Percentiles rank a stretch among this genome's conserved stretches.
phyloP scores from a whole-genome alignment of 2,888 invertebrate species.

The Eutolmus rufibarbis region DNA sequence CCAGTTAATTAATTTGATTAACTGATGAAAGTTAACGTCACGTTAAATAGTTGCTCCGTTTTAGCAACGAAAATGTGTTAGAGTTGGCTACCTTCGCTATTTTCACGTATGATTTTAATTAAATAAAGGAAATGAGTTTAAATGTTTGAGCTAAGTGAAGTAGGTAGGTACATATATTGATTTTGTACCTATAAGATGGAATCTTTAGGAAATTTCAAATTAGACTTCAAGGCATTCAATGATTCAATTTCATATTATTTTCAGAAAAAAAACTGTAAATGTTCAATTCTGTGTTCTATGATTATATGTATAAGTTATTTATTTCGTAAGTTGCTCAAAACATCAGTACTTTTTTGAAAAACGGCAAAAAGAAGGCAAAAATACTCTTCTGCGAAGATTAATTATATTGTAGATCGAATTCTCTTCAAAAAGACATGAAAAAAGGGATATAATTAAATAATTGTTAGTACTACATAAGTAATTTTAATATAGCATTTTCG shows the following conservation, averaged over 20 bases:
- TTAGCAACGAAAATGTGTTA: not conserved
- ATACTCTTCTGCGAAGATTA: too few species aligned
- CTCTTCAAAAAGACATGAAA: too few species aligned
- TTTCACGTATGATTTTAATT: not conserved
- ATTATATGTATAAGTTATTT: too few species aligned
- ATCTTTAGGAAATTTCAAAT: not conserved
- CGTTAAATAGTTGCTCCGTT: not conserved
- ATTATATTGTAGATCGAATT: too few species aligned
- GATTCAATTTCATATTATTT: not conserved
- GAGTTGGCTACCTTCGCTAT: not conserved
- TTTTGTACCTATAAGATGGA: not conserved
- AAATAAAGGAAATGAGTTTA: not conserved
- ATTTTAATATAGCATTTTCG: too few species aligned
- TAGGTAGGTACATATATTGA: not conserved
- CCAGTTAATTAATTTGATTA: not conserved
- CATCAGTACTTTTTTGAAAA: too few species aligned
- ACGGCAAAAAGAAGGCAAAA: too few species aligned
- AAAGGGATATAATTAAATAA: too few species aligned
- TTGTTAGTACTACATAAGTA: too few species aligned
- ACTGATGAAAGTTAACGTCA: not conserved
- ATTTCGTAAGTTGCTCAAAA: too few species aligned
- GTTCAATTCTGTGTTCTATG: not conserved
- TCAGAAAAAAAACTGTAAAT: not conserved
- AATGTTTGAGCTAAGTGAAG: not conserved
- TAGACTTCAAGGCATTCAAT: not conserved